Evolutionary conservation across 2,888 invertebrate genomes (phyloP).

Genomic region (Epinotia demarniana): DNA sequence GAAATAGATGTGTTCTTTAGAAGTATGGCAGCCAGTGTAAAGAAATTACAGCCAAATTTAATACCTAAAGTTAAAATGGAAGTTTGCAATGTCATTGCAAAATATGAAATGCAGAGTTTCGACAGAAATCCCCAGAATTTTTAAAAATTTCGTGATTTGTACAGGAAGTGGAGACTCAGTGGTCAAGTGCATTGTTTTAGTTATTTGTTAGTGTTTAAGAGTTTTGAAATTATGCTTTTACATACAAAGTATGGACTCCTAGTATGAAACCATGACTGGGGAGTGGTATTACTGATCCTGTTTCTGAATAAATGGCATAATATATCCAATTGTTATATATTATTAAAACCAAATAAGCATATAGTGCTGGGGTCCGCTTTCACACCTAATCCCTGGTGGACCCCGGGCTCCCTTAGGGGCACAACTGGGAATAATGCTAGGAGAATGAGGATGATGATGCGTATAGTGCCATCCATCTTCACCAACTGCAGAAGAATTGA

Average conservation of each 20-base stretch:
- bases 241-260: constrained; percentile 41
- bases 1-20: constrained; percentile 80
- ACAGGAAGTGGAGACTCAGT: constrained; percentile 35
- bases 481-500: too few relatives aligned
- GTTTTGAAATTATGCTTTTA: constrained; percentile 35
- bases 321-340: constrained; percentile 18
- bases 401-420: too few relatives aligned
- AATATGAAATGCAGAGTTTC: constrained; percentile 81
- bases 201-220: constrained; percentile 34
- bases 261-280: constrained; percentile 30
- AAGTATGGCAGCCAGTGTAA: constrained; percentile 81
- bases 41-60: constrained; percentile 77
- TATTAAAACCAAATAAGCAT: background rate
- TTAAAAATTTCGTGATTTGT: constrained; percentile 36
- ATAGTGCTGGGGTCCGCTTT: background rate
- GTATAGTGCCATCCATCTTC: too few relatives aligned
- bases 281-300: constrained; percentile 33
- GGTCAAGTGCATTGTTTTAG: constrained; percentile 35
- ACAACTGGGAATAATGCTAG: too few relatives aligned
- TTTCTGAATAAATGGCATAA: constrained; percentile 39
- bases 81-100: constrained; percentile 80
- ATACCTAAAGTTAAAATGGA: constrained; percentile 83
- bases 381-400: too few relatives aligned
- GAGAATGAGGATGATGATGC: too few relatives aligned
- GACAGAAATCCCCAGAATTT: constrained; percentile 63